These are phyloP conservation scores for Daubentonia madagascariensis DNA, from an alignment of 2,113 vertebrate species.

Conservation along the genomic window DNA sequence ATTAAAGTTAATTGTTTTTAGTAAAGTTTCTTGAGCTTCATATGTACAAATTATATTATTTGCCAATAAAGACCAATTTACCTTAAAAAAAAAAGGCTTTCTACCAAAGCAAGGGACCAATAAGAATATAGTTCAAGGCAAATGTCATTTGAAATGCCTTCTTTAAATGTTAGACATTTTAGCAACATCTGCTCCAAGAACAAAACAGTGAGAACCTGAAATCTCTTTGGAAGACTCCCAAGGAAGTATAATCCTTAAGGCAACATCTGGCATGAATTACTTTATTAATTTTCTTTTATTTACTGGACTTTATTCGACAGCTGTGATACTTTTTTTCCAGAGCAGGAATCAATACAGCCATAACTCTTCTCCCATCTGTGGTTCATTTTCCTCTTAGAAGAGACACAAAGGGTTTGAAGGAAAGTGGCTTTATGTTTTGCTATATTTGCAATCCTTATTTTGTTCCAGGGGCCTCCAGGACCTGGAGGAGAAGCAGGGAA, in stretches of 20 bases:
- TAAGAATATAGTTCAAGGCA: neutral
- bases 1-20: neutral
- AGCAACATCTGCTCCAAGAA: neutral
- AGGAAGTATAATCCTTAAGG: neutral
- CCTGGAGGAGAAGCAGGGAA: conserved; percentile 61
- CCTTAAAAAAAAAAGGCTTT: neutral
- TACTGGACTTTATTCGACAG: conserved; percentile 56
- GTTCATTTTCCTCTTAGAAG: conserved; percentile 57
- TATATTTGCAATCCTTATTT: conserved; percentile 33
- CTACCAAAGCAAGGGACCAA: neutral
- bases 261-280: conserved; percentile 56
- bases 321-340: conserved; percentile 54
- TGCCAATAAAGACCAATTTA: neutral
- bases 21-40: conserved; percentile 24
- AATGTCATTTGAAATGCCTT: neutral
- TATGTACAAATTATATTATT: neutral
- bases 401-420: neutral
- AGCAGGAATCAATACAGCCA: neutral
- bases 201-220: neutral
- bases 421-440: neutral
- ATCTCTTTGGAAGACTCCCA: conserved; percentile 1
- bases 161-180: neutral
- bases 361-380: conserved; percentile 35
- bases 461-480: conserved; percentile 74
- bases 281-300: conserved; percentile 63